phyloP scores from a whole-genome alignment of 1,140 invertebrate species.

The Drosophila prosaltans region DNA sequence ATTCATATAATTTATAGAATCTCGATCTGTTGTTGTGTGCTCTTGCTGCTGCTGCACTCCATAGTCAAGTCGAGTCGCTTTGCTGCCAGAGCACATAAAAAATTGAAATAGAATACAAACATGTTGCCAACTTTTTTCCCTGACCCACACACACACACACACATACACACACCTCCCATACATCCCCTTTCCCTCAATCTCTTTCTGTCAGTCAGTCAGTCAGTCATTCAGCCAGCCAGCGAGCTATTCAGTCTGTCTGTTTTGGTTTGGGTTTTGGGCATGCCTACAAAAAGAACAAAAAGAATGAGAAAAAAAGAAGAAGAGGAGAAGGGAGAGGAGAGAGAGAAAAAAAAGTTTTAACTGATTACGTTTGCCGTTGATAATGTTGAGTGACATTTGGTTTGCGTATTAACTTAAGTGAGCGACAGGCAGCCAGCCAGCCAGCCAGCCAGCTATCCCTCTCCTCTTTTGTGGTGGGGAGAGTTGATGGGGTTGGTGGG shows the following conservation, averaged over 20 bases:
- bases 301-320: neutral
- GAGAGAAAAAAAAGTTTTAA: constrained; percentile 67
- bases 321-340: neutral
- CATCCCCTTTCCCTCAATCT: constrained; percentile 1
- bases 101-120: constrained; percentile 78
- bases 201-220: constrained; percentile 21
- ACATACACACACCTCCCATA: constrained; percentile 33
- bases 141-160: constrained; percentile 20
- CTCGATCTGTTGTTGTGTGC: constrained; percentile 27
- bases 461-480: constrained; percentile 9
- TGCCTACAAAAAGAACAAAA: constrained; percentile 45
- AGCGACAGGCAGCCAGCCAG: constrained; percentile 51
- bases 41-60: constrained; percentile 33
- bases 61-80: constrained; percentile 18
- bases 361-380: constrained; percentile 78
- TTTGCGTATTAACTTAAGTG: constrained; percentile 79
- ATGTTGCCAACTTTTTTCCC: constrained; percentile 67
- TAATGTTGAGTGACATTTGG: constrained; percentile 79
- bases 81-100: constrained; percentile 55
- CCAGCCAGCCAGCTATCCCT: constrained; percentile 5
- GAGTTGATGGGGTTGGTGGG: neutral
- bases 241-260: constrained; percentile 27
- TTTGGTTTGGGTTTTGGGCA: constrained; percentile 47
- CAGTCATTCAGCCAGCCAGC: constrained; percentile 2
- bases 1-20: neutral